These are phyloP conservation scores for Byasa hedistus DNA, from an alignment of 2,888 invertebrate species.

Conservation along the genomic window DNA sequence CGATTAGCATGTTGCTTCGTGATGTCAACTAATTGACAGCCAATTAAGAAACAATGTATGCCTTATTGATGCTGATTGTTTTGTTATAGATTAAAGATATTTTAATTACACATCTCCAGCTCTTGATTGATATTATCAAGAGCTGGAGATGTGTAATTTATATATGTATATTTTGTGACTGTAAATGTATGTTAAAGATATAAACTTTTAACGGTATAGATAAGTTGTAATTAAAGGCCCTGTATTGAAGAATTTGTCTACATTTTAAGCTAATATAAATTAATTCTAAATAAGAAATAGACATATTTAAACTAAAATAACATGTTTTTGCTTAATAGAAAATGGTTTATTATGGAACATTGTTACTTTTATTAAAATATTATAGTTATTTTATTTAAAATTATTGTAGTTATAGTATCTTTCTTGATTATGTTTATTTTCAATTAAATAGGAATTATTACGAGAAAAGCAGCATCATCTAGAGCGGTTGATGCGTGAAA, in stretches of 20 bases:
- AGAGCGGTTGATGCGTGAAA: conserved; percentile 93
- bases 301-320: background rate
- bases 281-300: background rate
- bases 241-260: too few relatives aligned
- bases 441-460: conserved; percentile 86
- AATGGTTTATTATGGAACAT: conserved; percentile 16
- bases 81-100: background rate
- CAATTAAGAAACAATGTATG: conserved; percentile 26
- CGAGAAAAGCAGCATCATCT: conserved; percentile 97
- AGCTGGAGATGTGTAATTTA: too few relatives aligned
- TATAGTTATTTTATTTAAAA: background rate
- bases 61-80: conserved; percentile 9
- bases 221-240: background rate
- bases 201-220: too few relatives aligned
- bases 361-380: background rate
- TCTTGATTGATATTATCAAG: too few relatives aligned
- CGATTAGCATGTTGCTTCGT: conserved; percentile 23
- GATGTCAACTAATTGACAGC: conserved; percentile 28
- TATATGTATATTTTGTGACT: too few relatives aligned
- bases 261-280: too few relatives aligned
- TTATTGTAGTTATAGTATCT: background rate
- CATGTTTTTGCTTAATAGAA: background rate
- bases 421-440: background rate
- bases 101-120: too few relatives aligned
- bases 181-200: too few relatives aligned